phyloP scores from a whole-genome alignment of 2,888 invertebrate species.

The Allacma fusca region DNA sequence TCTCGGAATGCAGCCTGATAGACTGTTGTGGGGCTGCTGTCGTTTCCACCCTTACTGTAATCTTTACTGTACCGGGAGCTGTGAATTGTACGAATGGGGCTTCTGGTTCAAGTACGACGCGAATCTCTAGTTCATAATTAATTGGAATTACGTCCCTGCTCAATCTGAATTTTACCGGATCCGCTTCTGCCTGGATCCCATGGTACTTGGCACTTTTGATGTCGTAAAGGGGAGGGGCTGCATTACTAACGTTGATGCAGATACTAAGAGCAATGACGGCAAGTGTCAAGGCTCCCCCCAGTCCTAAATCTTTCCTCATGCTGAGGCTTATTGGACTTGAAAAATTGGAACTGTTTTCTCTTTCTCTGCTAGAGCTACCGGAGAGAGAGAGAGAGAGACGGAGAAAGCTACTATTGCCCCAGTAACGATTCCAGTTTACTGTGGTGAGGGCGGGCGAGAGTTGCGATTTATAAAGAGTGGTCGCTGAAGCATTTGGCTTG shows the following conservation, averaged over 20 bases:
- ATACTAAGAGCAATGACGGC: not conserved
- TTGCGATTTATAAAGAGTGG: no score
- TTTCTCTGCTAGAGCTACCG: not conserved
- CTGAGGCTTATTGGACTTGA: not conserved
- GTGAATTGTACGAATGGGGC: conserved; percentile 44
- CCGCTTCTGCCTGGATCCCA: not conserved
- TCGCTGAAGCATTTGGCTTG: no score
- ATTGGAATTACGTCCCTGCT: conserved; percentile 48
- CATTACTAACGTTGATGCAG: not conserved
- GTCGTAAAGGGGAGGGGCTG: conserved; percentile 19
- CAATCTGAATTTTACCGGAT: conserved; percentile 49
- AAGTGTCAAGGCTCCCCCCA: not conserved
- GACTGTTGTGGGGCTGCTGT: not conserved
- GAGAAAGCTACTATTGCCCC: no score
- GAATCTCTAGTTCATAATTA: conserved; percentile 50
- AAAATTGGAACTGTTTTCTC: not conserved
- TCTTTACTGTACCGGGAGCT: conserved; percentile 51
- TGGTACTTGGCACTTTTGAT: not conserved
- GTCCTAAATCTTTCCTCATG: not conserved
- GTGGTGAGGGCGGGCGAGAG: no score
- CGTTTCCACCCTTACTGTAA: conserved; percentile 17
- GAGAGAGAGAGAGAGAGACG: no score
- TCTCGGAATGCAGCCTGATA: conserved; percentile 43
- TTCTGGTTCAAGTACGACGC: conserved; percentile 44
- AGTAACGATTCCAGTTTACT: no score